These are phyloP conservation scores for Tympanuchus pallidicinctus DNA, from an alignment of 2,113 vertebrate species.

Conservation along the genomic window DNA sequence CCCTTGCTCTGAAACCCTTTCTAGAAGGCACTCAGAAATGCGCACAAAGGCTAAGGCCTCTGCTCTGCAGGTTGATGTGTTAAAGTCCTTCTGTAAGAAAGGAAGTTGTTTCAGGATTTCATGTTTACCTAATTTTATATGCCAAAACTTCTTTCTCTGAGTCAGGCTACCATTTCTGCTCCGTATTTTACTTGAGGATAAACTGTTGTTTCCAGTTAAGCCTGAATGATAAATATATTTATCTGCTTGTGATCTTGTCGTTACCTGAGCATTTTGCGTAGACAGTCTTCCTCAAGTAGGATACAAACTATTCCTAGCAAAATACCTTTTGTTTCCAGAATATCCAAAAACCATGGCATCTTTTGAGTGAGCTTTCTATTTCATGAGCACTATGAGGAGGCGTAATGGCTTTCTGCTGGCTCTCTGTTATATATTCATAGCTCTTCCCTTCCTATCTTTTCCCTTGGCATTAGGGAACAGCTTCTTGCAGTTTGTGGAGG, in stretches of 20 bases:
- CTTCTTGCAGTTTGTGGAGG: constrained; percentile 19
- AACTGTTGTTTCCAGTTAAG: not conserved
- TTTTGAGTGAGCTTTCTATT: constrained; percentile 11
- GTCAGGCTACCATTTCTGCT: not conserved
- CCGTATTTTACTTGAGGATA: not conserved
- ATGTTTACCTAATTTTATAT: not conserved
- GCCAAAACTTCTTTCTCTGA: not conserved
- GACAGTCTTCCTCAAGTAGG: not conserved
- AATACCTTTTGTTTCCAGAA: constrained; percentile 4
- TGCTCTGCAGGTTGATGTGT: not conserved
- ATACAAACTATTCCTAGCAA: not conserved
- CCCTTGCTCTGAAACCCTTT: not conserved
- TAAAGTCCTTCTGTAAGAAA: not conserved
- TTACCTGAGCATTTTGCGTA: constrained; percentile 1
- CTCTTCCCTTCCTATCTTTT: not conserved
- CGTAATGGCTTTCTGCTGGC: constrained; percentile 2
- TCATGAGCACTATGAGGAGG: not conserved
- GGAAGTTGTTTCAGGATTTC: not conserved
- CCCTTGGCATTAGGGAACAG: not conserved
- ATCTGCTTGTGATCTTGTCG: not conserved
- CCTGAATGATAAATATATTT: not conserved
- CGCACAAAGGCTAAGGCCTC: not conserved
- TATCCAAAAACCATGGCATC: not conserved
- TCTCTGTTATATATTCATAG: not conserved
- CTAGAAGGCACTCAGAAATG: not conserved